Conservation (phyloP, 2,888 invertebrate genomes). For the Odontocolon sp. region DNA sequence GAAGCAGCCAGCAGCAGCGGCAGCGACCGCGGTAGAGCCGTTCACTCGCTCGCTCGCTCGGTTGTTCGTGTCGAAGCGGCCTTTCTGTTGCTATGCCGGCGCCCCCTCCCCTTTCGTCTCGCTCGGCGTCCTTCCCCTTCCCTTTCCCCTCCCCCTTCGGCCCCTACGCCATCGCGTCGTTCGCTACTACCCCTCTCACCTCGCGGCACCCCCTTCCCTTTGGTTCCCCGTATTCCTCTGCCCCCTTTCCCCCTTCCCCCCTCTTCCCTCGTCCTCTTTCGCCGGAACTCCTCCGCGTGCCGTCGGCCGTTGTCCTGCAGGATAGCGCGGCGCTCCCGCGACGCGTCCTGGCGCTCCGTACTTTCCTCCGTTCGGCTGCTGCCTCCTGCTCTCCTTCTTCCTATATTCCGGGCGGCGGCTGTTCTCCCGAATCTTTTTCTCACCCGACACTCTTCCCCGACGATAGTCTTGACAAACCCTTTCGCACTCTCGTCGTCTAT, state of each 20-base stretch:
- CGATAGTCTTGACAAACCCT: conserved; percentile 2
- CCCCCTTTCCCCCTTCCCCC: conserved; percentile 51
- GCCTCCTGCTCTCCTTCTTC: conserved; percentile 18
- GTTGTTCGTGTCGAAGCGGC: conserved; percentile 76
- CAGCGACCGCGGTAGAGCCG: conserved; percentile 39
- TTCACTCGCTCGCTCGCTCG: conserved; percentile 65
- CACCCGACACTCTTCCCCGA: no score
- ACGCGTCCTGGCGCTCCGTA: conserved; percentile 48
- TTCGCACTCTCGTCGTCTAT: conserved; percentile 4
- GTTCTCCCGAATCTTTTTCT: conserved; percentile 53
- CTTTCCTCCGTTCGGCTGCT: conserved; percentile 45
- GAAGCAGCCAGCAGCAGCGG: conserved; percentile 34
- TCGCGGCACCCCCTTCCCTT: conserved; percentile 49
- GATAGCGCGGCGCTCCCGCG: conserved; percentile 65
- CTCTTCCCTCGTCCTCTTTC: conserved; percentile 51
- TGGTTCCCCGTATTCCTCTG: conserved; percentile 26
- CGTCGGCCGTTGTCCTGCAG: conserved; percentile 73
- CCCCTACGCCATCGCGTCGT: conserved; percentile 35
- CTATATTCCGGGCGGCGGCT: conserved; percentile 56
- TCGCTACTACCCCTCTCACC: conserved; percentile 49
- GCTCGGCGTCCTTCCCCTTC: conserved; percentile 57
- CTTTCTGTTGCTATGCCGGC: conserved; percentile 80
- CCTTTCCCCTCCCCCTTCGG: conserved; percentile 54
- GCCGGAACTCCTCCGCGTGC: conserved; percentile 57
- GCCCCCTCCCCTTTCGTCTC: conserved; percentile 69